Conservation (phyloP, 2,113 vertebrate species). For the Bambusicola thoracicus region DNA sequence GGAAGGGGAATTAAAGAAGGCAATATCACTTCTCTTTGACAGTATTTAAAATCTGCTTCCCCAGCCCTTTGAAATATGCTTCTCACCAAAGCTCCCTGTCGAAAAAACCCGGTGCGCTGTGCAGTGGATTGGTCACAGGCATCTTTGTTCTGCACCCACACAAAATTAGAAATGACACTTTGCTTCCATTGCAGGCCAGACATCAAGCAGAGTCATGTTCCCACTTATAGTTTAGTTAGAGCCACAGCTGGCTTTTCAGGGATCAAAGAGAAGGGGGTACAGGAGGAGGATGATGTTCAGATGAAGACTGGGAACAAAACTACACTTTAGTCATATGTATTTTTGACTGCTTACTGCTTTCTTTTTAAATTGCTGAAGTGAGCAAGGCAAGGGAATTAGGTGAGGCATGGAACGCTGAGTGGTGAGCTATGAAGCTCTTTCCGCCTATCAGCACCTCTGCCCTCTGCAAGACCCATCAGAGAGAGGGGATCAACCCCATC, state of each 20-base stretch:
- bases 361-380: constrained; percentile 2
- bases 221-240: constrained; percentile 46
- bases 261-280: constrained; percentile 44
- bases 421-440: neutral
- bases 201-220: constrained; percentile 36
- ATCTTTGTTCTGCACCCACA: constrained; percentile 73
- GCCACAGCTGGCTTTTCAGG: constrained; percentile 43
- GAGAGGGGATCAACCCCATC: neutral
- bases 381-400: neutral
- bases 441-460: neutral
- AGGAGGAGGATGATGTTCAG: neutral
- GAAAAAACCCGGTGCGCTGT: constrained; percentile 2
- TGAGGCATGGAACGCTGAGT: neutral
- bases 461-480: neutral
- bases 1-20: neutral
- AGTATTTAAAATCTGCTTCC: constrained; percentile 50
- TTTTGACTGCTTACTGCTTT: neutral
- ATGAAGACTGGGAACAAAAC: neutral
- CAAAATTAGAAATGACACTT: constrained; percentile 66
- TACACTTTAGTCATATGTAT: neutral
- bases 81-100: constrained; percentile 28
- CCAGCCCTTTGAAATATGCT: constrained; percentile 11
- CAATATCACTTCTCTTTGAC: neutral
- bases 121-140: constrained; percentile 51
- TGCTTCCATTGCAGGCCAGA: constrained; percentile 53